A percentile compares a stretch with the other conserved stretches of the same genome.
These are phyloP conservation scores for Zaprionus davidi DNA, from an alignment of 1,140 invertebrate genomes.

Conservation along the genomic window DNA sequence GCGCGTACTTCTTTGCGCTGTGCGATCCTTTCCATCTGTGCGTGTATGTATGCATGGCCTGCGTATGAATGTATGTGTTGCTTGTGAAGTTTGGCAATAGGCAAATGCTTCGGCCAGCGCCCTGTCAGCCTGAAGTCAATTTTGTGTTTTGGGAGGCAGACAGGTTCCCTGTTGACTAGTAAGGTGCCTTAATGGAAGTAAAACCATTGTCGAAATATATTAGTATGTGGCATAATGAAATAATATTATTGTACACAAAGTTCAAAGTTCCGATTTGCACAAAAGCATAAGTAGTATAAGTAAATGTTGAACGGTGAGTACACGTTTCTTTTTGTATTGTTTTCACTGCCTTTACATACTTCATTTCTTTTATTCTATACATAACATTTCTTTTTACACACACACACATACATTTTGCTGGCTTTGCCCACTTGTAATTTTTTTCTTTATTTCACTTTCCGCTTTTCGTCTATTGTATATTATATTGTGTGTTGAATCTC, in stretches of 20 bases:
- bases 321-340: background rate
- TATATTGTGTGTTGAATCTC: slow-evolving; percentile 18
- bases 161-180: too few species aligned
- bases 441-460: slow-evolving; percentile 49
- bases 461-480: slow-evolving; percentile 44
- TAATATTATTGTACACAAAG: background rate
- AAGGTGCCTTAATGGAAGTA: too few species aligned
- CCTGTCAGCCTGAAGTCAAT: too few species aligned
- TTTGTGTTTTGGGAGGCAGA: too few species aligned
- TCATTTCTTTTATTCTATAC: slow-evolving; percentile 54
- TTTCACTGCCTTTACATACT: slow-evolving; percentile 43
- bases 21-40: too few species aligned
- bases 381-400: slow-evolving; percentile 51
- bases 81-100: too few species aligned
- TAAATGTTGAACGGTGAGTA: background rate
- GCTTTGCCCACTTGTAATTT: slow-evolving; percentile 62
- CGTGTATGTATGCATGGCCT: too few species aligned
- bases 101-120: too few species aligned
- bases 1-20: too few species aligned
- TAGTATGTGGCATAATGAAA: background rate
- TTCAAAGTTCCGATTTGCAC: background rate
- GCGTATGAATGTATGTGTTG: too few species aligned
- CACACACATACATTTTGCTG: slow-evolving; percentile 38
- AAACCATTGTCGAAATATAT: too few species aligned
- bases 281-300: background rate